Base-by-base conservation (phyloP, 2,113 vertebrate species). In the Nerophis lumbriciformis region DNA sequence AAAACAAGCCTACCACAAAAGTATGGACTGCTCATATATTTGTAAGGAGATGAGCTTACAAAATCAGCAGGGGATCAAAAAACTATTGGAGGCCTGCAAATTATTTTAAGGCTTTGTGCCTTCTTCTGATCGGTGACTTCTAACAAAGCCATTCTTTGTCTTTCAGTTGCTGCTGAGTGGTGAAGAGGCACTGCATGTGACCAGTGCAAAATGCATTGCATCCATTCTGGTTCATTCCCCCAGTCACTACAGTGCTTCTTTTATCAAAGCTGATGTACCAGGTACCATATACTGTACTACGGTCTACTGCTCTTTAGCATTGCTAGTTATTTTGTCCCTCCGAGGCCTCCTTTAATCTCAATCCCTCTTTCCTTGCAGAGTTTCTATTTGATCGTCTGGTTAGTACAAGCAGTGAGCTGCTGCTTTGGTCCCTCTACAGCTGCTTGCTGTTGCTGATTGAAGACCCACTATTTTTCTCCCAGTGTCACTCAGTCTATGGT, bases 401-500 rank as follows among this genome's bases (percentile, higher is more conserved):
- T 54, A 65, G 71, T 14, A 88, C 90, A 60, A 89, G 75, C 59
- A 92, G 74, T 35, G 94, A 98, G 71, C 78, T 88, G 58, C 85
- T 98, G 36, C 78, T 94, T 83, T 96, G 94, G 94, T 93, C 92
- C 4, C 78, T 91, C 73, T 98, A 94, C 77, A 92, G 80, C 76
- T 94, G 94, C 73, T 78, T 99, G 83, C 79, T 94, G 5, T 88
- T 96, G 16, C 86, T 99, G 59, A 91, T 90, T 3, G 90, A 96
- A 67, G 94, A 99, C 45, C 86, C 85, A 0, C 90, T 93, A 64
- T 97, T 99, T 87, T 98, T 97, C 84, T 93, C 94, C 0, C 94
- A 95, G 85, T 98, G 94, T 76, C 94, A 97, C 87, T 92, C 94
- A 0, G 90, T 97, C 38, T 99, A 98, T n/a, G 97, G 97, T 99